These are phyloP conservation scores for Drosophila siamana DNA, from an alignment of 2,888 invertebrate genomes.

Conservation along the genomic window DNA sequence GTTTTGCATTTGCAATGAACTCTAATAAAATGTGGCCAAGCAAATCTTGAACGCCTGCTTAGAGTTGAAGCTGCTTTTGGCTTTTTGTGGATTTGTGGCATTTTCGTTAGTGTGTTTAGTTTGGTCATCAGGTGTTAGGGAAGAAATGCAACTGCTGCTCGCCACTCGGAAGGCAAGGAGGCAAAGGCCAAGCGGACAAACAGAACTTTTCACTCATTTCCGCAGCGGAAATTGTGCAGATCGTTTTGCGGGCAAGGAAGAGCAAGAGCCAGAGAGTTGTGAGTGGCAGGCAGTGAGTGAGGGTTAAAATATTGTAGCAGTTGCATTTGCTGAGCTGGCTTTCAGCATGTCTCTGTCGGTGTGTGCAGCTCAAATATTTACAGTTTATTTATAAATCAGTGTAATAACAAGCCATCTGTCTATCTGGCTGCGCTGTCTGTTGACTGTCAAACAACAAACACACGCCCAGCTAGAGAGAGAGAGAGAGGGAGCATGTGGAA, in stretches of 20 bases:
- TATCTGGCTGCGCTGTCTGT: constrained; percentile 55
- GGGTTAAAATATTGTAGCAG: constrained; percentile 4
- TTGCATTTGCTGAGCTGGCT: constrained; percentile 33
- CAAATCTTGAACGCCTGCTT: not conserved
- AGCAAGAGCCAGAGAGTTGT: not conserved
- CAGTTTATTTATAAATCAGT: constrained; percentile 80
- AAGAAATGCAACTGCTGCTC: constrained; percentile 1
- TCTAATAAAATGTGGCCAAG: too few species aligned
- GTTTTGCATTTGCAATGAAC: too few species aligned
- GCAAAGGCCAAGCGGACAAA: constrained; percentile 15
- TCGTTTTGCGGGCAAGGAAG: constrained; percentile 32
- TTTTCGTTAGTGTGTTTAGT: not conserved
- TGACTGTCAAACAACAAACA: constrained; percentile 55
- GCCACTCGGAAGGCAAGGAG: not conserved
- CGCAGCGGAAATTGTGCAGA: constrained; percentile 57
- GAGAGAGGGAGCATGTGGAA: constrained; percentile 1
- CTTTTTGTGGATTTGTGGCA: not conserved
- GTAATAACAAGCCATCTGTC: constrained; percentile 79
- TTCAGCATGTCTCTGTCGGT: constrained; percentile 18
- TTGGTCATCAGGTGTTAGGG: constrained; percentile 22
- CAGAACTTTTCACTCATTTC: constrained; percentile 45
- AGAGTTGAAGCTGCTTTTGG: not conserved
- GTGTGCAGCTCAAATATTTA: constrained; percentile 71
- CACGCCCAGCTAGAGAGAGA: not conserved
- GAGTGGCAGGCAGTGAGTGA: not conserved